These are phyloP conservation scores for Agrochola circellaris DNA, from an alignment of 2,888 invertebrate species.

Conservation along the genomic window DNA sequence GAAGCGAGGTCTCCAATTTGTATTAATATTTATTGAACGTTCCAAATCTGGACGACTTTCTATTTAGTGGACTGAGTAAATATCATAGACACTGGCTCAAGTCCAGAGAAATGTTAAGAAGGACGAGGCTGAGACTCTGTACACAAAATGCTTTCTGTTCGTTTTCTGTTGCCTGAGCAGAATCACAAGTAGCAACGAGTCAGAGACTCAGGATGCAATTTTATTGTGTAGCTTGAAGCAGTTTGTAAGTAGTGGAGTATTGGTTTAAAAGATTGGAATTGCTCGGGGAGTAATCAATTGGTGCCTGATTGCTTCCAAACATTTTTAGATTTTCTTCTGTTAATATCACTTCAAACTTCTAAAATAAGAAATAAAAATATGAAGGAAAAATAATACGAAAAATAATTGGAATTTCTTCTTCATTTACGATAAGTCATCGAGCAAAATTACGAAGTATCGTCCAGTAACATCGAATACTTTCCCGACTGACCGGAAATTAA, in stretches of 20 bases:
- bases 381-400: not conserved
- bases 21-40: conserved; percentile 44
- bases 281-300: conserved; percentile 6
- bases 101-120: not conserved
- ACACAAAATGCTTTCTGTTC: conserved; percentile 19
- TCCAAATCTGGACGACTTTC: not conserved
- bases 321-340: conserved; percentile 2
- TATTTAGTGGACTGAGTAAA: conserved; percentile 13
- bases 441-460: not conserved
- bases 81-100: not conserved
- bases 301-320: not conserved
- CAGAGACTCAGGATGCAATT: conserved; percentile 18
- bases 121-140: not conserved
- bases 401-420: not conserved
- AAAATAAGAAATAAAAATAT: not conserved
- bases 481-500: conserved; percentile 53
- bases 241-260: not conserved
- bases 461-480: not conserved
- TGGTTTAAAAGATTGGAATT: not conserved
- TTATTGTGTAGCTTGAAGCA: not conserved
- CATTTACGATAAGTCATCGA: conserved; percentile 6
- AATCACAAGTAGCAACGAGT: conserved; percentile 11
- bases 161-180: conserved; percentile 6
- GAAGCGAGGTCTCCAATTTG: conserved; percentile 26
- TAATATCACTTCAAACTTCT: not conserved